Evolutionary conservation across 1,140 invertebrate species (phyloP).

Genomic region (Gryllus bimaculatus): DNA sequence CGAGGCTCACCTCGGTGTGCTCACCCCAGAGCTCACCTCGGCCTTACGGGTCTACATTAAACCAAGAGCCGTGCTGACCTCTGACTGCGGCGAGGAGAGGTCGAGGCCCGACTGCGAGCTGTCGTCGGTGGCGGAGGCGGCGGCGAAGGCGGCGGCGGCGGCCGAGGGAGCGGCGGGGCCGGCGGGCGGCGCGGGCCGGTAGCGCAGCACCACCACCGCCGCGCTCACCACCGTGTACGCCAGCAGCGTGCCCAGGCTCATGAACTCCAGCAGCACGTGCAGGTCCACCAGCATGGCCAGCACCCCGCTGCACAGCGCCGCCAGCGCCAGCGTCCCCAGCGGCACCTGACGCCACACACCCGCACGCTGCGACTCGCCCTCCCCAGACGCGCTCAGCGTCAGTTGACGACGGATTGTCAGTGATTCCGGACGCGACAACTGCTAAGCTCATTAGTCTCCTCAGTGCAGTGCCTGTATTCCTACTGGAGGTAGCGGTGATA

Average conservation of each 20-base stretch:
- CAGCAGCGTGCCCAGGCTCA: slow-evolving; percentile 85
- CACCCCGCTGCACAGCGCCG: slow-evolving; percentile 63
- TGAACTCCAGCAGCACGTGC: slow-evolving; percentile 84
- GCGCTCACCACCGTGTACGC: slow-evolving; percentile 87
- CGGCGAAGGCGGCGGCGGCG: background rate
- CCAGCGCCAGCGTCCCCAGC: slow-evolving; percentile 66
- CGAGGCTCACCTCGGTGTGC: background rate
- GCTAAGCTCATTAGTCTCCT: too few relatives aligned
- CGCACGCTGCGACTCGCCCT: too few relatives aligned
- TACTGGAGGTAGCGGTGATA: too few relatives aligned
- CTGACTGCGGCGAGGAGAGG: slow-evolving; percentile 23
- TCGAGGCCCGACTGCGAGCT: slow-evolving; percentile 32
- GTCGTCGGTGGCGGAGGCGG: slow-evolving; percentile 30
- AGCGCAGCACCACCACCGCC: slow-evolving; percentile 76
- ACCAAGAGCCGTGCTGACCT: too few relatives aligned
- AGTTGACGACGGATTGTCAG: too few relatives aligned
- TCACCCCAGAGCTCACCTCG: too few relatives aligned
- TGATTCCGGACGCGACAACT: too few relatives aligned
- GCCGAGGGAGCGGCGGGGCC: slow-evolving; percentile 38
- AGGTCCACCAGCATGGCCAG: slow-evolving; percentile 82
- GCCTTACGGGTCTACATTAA: too few relatives aligned
- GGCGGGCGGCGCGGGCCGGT: slow-evolving; percentile 47
- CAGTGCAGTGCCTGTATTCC: too few relatives aligned
- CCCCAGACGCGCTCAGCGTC: too few relatives aligned
- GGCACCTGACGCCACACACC: slow-evolving; percentile 57